Base-by-base conservation (phyloP, 2,888 invertebrate species). In the Cyrtodaria siliqua region DNA sequence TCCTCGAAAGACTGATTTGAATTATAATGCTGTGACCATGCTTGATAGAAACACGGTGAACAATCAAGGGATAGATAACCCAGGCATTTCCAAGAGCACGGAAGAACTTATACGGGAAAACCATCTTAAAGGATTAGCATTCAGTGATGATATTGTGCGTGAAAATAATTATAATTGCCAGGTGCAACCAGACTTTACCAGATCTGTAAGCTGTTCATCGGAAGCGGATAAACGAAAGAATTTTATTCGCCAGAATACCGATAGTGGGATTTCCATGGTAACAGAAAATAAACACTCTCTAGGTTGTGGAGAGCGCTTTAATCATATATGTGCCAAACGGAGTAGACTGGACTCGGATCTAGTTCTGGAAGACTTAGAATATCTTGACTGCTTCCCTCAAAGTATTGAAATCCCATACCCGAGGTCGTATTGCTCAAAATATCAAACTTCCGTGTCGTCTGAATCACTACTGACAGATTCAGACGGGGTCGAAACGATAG, bases 311-410 rank as follows among this genome's bases (percentile, higher is more conserved):
- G 60, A 52, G 33, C 29, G 66, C 50, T 52, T 47, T 33, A 68
- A 62, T 55, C 49, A 14, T 33, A 53, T 67, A 1, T 26, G 52
- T 63, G 60, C 26, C 20, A 76, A 72, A 49, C 72, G 55, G 53
- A 33, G 44, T 24, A 57, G 63, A 59, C 73, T 62, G 18, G 76
- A 81, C 24, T 76, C 78, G 24, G 83, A 85, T 14, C 52, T 85
- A 4, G 74, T 85, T 40, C 29, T 85, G 27, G 85, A 85, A 53
- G 85, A 85, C 56, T 20, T 85, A 24, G 85, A 85, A 67, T 64
- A 63, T 49, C 57, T 53, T 52, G 85, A 85, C 69, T 81, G 74
- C 52, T 68, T 74, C 33, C 77, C 71, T 1, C 44, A 66, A 52
- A 63, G 71, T 49, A 49, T 81, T 29, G 55, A 73, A 47, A 61